These are phyloP conservation scores for Coregonus sp. DNA, from an alignment of 2,797 vertebrate genomes.

Conservation along the genomic window DNA sequence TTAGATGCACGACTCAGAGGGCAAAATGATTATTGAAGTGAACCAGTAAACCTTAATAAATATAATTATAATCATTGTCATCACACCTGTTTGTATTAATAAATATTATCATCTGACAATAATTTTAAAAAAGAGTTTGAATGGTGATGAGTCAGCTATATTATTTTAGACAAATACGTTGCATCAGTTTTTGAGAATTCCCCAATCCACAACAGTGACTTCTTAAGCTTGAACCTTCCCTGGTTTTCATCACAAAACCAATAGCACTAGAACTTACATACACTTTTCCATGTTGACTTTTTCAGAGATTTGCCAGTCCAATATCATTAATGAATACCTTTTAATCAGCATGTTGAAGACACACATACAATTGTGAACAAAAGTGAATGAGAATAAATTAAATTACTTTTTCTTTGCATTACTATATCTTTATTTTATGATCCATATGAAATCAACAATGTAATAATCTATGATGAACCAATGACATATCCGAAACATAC, in stretches of 20 bases:
- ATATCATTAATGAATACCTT: not conserved
- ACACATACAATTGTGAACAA: conserved; percentile 19
- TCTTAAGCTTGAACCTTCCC: not conserved
- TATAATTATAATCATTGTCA: conserved; percentile 46
- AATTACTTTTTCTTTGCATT: conserved; percentile 15
- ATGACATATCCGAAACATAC: conserved; percentile 14
- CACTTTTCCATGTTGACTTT: not conserved
- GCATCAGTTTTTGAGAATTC: conserved; percentile 12
- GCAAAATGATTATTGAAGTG: not conserved
- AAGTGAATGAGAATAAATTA: conserved; percentile 5
- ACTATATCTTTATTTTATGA: conserved; percentile 11
- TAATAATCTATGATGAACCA: not conserved
- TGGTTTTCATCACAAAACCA: not conserved
- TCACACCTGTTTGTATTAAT: conserved; percentile 49
- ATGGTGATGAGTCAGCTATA: conserved; percentile 27
- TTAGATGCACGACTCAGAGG: not conserved
- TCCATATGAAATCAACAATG: conserved; percentile 15
- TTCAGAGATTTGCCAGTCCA: not conserved
- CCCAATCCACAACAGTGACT: conserved; percentile 13
- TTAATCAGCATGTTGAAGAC: conserved; percentile 3
- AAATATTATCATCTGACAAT: conserved; percentile 51
- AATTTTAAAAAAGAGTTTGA: conserved; percentile 27
- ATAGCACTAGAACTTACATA: conserved; percentile 20
- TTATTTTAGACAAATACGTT: conserved; percentile 17
- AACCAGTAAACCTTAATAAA: not conserved